Conservation (phyloP, 2,888 invertebrate genomes). For the Polyommatus iphigenia region DNA sequence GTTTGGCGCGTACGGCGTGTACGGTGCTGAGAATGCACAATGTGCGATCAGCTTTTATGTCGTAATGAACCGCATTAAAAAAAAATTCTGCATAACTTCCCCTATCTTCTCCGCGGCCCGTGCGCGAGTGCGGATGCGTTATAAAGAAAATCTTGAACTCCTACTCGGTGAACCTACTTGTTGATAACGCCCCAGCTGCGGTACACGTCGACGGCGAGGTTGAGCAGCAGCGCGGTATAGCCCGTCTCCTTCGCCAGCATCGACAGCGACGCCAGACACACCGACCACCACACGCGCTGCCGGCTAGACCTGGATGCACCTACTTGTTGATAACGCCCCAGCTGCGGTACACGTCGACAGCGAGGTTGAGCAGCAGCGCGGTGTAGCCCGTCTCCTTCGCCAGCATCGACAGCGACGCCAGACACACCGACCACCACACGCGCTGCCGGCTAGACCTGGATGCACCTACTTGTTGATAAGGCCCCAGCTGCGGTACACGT, state of each 20-base stretch:
- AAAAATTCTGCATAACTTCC: too few species aligned
- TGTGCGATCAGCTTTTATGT: too few species aligned
- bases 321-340: slow-evolving; percentile 85
- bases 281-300: slow-evolving; percentile 82
- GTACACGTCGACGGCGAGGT: slow-evolving; percentile 88
- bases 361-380: slow-evolving; percentile 84
- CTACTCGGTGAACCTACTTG: slow-evolving; percentile 67
- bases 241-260: slow-evolving; percentile 95
- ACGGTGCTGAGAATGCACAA: too few species aligned
- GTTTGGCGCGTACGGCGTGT: too few species aligned
- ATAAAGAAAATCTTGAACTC: too few species aligned
- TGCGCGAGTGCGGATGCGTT: too few species aligned
- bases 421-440: slow-evolving; percentile 84
- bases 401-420: slow-evolving; percentile 89
- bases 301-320: slow-evolving; percentile 50
- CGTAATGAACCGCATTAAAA: too few species aligned
- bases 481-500: slow-evolving; percentile 87
- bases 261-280: slow-evolving; percentile 86
- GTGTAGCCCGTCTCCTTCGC: slow-evolving; percentile 94
- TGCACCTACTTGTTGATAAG: slow-evolving; percentile 79
- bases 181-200: slow-evolving; percentile 84
- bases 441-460: slow-evolving; percentile 57
- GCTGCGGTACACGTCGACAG: slow-evolving; percentile 87
- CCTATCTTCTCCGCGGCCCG: too few species aligned
- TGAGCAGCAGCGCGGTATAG: slow-evolving; percentile 85